Conservation (phyloP, 2,888 invertebrate genomes). For the Piscicola geometra region DNA sequence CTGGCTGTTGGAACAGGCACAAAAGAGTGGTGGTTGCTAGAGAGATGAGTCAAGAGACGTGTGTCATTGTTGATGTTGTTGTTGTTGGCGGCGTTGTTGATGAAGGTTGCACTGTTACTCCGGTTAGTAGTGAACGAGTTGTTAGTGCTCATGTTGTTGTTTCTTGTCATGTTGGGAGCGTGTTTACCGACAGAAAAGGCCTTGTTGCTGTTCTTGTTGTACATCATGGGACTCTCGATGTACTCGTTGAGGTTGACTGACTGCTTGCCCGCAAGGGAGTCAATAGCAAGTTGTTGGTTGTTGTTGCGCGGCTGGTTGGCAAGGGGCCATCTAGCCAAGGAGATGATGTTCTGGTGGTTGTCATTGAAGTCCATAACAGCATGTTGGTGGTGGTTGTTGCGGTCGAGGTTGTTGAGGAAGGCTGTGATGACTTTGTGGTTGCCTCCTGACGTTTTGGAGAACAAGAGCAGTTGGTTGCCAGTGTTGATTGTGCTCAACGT, state of each 20-base stretch:
- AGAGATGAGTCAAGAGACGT: not conserved
- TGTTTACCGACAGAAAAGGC: too few species aligned
- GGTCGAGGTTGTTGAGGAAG: not conserved
- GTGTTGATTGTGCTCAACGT: constrained; percentile 28
- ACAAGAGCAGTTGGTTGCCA: constrained; percentile 10
- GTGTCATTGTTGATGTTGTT: not conserved
- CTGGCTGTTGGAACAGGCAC: constrained; percentile 8
- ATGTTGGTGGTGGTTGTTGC: not conserved
- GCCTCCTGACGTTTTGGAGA: not conserved
- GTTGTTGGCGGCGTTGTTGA: not conserved
- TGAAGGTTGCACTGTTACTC: not conserved
- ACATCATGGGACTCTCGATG: constrained; percentile 31
- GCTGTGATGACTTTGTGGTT: constrained; percentile 14
- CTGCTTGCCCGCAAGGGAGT: constrained; percentile 25
- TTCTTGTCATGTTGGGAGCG: constrained; percentile 6
- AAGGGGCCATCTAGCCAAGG: constrained; percentile 37
- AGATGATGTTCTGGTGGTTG: constrained; percentile 28
- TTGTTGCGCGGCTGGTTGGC: constrained; percentile 17
- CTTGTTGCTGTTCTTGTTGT: constrained; percentile 7
- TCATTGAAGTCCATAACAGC: not conserved
- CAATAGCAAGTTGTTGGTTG: constrained; percentile 23
- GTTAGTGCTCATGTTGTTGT: not conserved
- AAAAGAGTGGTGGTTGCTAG: not conserved
- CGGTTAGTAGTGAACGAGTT: not conserved
- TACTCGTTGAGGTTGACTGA: constrained; percentile 31